Conservation (phyloP, 1,140 invertebrate genomes). For the Lordiphosa mommai region DNA sequence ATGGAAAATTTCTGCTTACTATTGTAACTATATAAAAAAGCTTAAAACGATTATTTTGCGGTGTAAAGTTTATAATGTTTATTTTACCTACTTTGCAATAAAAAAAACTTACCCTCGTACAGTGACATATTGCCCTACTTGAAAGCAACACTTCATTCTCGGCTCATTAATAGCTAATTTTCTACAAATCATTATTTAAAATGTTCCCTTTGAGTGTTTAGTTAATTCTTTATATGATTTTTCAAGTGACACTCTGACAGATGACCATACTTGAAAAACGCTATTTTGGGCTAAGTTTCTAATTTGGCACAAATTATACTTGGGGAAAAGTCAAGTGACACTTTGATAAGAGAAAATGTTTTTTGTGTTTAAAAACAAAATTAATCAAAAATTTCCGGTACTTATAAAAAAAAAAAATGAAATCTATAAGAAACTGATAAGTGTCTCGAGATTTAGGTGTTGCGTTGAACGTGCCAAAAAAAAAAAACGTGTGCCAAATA, state of each 20-base stretch:
- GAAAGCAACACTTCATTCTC: constrained; percentile 1
- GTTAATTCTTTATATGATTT: constrained; percentile 11
- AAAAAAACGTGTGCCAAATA: constrained; percentile 37
- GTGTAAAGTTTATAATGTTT: no score
- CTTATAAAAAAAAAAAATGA: not conserved
- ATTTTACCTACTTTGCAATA: no score
- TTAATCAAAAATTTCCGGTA: constrained; percentile 6
- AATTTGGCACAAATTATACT: no score
- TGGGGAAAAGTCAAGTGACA: no score
- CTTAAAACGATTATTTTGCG: no score
- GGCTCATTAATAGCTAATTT: constrained; percentile 25
- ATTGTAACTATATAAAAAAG: no score
- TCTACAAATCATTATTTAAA: constrained; percentile 7
- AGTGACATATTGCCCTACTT: not conserved
- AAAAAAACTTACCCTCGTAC: no score
- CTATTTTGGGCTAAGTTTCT: no score
- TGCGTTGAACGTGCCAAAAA: constrained; percentile 35
- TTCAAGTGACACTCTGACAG: not conserved
- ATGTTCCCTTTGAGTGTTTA: constrained; percentile 10
- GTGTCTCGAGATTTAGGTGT: constrained; percentile 14
- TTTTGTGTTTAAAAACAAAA: not conserved
- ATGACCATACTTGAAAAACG: no score
- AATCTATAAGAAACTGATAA: constrained; percentile 26
- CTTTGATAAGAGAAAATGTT: not conserved
- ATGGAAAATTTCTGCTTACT: no score